Conservation (phyloP, 2,888 invertebrate species). For the Sphinx pinastri region DNA sequence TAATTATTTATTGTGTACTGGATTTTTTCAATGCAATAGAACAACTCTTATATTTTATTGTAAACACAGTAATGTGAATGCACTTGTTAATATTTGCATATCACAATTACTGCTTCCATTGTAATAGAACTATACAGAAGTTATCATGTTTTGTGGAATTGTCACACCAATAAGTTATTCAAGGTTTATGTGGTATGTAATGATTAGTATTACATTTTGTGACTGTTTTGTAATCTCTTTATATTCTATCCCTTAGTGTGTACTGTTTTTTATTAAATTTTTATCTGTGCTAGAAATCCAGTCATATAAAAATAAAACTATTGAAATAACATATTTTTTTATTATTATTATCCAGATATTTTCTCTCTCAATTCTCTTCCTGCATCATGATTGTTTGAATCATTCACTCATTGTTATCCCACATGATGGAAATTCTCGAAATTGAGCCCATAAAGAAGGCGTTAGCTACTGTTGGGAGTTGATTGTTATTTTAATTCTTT, state of each 20-base stretch:
- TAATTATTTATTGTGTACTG: constrained; percentile 29
- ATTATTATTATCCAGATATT: constrained; percentile 30
- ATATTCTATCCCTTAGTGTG: constrained; percentile 74
- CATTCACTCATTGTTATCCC: no score
- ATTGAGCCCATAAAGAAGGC: no score
- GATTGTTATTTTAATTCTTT: no score
- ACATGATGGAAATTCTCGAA: no score
- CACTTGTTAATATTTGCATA: constrained; percentile 61
- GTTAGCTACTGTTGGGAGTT: no score
- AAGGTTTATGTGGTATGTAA: constrained; percentile 19
- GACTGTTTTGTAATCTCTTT: constrained; percentile 74
- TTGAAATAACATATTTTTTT: constrained; percentile 44
- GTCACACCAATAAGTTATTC: constrained; percentile 24
- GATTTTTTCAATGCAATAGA: constrained; percentile 42
- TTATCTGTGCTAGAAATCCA: constrained; percentile 74
- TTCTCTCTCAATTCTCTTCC: no score
- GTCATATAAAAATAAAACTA: constrained; percentile 64
- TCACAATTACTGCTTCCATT: constrained; percentile 48
- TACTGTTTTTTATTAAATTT: constrained; percentile 75
- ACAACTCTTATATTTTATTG: constrained; percentile 34
- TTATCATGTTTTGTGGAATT: constrained; percentile 31
- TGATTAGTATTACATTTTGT: constrained; percentile 57
- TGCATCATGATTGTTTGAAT: no score
- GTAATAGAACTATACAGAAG: constrained; percentile 28
- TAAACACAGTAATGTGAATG: constrained; percentile 48